Base-by-base conservation (phyloP, 2,888 invertebrate genomes). In the Xylota segnis region DNA sequence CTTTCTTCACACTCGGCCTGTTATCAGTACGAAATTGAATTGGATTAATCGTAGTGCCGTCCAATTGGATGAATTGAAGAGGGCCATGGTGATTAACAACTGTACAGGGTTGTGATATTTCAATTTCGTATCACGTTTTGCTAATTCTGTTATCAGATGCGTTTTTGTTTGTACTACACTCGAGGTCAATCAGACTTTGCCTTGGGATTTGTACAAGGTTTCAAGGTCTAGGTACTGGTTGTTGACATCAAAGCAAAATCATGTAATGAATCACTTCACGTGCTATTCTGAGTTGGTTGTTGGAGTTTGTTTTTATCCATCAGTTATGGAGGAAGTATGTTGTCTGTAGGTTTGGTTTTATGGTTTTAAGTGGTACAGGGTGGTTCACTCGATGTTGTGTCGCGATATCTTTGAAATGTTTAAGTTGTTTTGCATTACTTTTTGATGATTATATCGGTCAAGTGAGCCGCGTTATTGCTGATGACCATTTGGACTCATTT, bases 121-220 rank as follows among this genome's bases (percentile, higher is more conserved):
- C 16, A 5, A 14, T 61, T 16, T 58, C 16, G 37, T 59, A 23
- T 59, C 40, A 59, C 7, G 7, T 58, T 47, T 43, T 43, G 18
- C 32, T n/a, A 47, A n/a, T 16, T 63, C 12, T 16, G 34, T 65
- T 50, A 65, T 65, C 65, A 45, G 1, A 43, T 43, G 61, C 7
- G 9, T 16, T 23, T 18, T 12, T 58, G 40, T 16, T 27, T 45
- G 43, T 4, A 34, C 9, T 40, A 29, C n/a, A 14, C 29, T 43
- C n/a, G 10, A 23, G 50, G 10, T 23, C 50, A 50, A 12, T 23
- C 4, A 6, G 27, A 43, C 12, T 43, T 43, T 29, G 10, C 43
- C 18, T 34, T 50, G 18, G 12, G 34, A 50, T 50, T 50, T 0
- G 4, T 65, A n/a, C 65, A 65, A 65, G 50, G 65, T 50, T 34